Evolutionary conservation across 2,797 vertebrate genomes (phyloP), one percentile per base, ranked within the genome.

Genomic region (Sternarchorhynchus goeldii): DNA sequence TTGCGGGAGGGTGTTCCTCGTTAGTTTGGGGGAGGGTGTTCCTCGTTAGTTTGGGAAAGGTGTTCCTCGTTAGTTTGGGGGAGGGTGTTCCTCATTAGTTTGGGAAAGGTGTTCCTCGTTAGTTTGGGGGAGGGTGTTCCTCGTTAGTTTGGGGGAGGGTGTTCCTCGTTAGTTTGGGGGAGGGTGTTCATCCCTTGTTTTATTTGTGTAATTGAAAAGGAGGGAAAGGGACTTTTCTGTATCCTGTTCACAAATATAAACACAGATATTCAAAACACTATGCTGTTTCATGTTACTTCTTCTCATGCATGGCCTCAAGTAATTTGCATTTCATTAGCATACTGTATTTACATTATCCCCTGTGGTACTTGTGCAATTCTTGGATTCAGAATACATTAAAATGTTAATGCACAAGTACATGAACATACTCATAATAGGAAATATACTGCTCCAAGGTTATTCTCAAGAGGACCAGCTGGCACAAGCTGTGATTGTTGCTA

Each of bases 321-420:
- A 45, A 69, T 69, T 69, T 69, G 8, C 67, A 69, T 50, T 55
- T 69, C 67, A 69, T 69, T 69, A 69, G 67, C 67, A 69, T 69
- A 55, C 45, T 69, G 41, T 69, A 55, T 55, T 69, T 69, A 69
- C 45, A 29, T 55, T 69, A 69, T 69, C 50, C 67, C 65, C 67
- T 68, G 25, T 32, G 25, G 67, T 29, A 16, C 41, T 31, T 55
- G 32, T 69, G 67, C 45, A 32, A 55, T 69, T 53, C 45, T 55
- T 31, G 21, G 45, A 32, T 69, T 69, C 53, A 69, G 67, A 69
- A 55, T 55, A 69, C 67, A 55, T 69, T 55, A 55, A 69, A 69
- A 68, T 68, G 21, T 68, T 68, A 68, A 68, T 68, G 66, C 5
- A 1, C 18, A 45, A 55, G 32, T 10, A 45, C 36, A 14, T 14